These are phyloP conservation scores for Poeciliopsis paucimaculata DNA, from an alignment of 2,797 vertebrate species.

Conservation along the genomic window DNA sequence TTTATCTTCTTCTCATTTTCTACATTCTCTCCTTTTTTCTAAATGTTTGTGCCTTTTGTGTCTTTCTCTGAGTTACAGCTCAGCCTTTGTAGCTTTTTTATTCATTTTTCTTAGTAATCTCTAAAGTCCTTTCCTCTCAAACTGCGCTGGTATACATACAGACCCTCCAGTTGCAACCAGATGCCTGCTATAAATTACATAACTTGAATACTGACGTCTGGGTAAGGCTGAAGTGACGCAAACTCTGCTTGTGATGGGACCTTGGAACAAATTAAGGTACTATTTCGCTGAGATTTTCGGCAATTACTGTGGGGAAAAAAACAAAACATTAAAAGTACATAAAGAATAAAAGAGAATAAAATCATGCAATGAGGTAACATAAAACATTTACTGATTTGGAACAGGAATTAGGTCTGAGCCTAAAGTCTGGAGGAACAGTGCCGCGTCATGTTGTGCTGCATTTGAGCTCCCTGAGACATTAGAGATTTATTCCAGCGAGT, in stretches of 20 bases:
- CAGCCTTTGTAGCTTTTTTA: conserved; percentile 3
- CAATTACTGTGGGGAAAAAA: background rate
- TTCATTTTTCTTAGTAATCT: conserved; percentile 9
- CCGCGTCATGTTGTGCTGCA: background rate
- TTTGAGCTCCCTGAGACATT: background rate
- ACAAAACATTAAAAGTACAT: background rate
- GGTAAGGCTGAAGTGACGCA: background rate
- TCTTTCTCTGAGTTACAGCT: conserved; percentile 26
- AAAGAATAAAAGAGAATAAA: background rate
- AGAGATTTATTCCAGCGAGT: background rate
- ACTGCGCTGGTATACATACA: conserved; percentile 12
- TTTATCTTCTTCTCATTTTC: background rate
- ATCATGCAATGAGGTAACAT: background rate
- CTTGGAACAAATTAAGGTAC: background rate
- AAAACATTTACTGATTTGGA: background rate
- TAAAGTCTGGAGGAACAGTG: background rate
- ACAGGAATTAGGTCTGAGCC: background rate
- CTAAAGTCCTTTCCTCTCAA: conserved; percentile 3
- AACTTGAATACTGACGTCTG: background rate
- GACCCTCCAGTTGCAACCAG: conserved; percentile 11
- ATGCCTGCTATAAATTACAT: conserved; percentile 5
- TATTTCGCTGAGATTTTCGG: background rate
- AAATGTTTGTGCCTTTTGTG: background rate
- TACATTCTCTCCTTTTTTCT: background rate
- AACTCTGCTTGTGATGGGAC: background rate